Conservation (phyloP, 2,888 invertebrate genomes). For the Subacronicta megacephala region DNA sequence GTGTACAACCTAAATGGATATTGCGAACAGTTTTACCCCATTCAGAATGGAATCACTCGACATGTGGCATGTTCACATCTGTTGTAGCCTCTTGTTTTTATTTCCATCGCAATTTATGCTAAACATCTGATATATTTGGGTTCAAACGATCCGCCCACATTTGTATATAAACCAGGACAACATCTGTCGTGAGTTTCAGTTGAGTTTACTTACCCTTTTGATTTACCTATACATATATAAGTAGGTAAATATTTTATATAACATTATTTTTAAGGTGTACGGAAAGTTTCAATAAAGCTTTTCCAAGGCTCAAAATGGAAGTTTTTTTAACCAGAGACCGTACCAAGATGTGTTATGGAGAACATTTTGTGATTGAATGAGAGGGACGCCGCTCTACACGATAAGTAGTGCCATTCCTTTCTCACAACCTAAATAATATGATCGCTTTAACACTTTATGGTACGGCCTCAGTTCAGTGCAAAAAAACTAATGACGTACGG, state of each 20-base stretch:
- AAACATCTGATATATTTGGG: slow-evolving; percentile 78
- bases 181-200: slow-evolving; percentile 68
- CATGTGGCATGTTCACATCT: slow-evolving; percentile 52
- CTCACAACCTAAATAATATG: no score
- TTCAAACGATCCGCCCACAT: slow-evolving; percentile 73
- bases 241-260: slow-evolving; percentile 42
- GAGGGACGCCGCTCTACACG: no score
- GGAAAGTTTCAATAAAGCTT: slow-evolving; percentile 3
- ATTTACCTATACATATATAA: slow-evolving; percentile 59
- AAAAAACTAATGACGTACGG: neutral
- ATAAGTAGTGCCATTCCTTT: neutral
- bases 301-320: no score
- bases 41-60: slow-evolving; percentile 45
- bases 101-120: slow-evolving; percentile 78
- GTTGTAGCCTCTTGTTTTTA: slow-evolving; percentile 65
- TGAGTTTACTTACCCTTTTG: slow-evolving; percentile 65
- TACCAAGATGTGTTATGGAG: no score
- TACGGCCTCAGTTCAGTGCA: no score
- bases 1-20: slow-evolving; percentile 31
- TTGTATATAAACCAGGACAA: slow-evolving; percentile 76
- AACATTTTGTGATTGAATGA: no score
- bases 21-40: slow-evolving; percentile 26
- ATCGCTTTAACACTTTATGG: no score
- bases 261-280: slow-evolving; percentile 17
- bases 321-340: no score